Base-by-base conservation (phyloP, 2,888 invertebrate genomes). In the Teinopalpus imperialis region DNA sequence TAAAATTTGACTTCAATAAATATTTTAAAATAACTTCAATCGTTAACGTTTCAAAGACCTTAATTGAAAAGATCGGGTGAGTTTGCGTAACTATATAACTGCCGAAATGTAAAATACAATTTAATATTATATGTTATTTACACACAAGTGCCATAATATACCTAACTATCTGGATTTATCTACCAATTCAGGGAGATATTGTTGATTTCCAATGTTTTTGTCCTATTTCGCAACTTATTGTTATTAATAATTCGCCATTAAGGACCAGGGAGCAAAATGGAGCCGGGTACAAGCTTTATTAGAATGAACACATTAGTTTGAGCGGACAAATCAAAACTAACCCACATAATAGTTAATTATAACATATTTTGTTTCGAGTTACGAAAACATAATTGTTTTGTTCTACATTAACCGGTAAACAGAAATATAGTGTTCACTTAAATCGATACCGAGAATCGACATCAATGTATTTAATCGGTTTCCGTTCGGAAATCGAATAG, bases 71-170 rank as follows among this genome's bases (percentile, higher is more conserved):
- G 9, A 21, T 39, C 9, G 12, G 9, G 53, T 63, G 61, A 64
- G 53, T 69, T 66, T 68, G 61, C 56, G 43, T 52, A 55, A 52
- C 61, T 57, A 53, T 51, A 59, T 65, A 57, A 60, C 59, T 62
- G 62, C 59, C 66, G 57, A 67, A 66, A 67, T 74, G 71, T 74
- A 72, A 66, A 73, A 71, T 59, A 70, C 63, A 69, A 64, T 65
- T 72, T 59, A 56, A 50, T 39, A 55, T 73, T 70, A 73, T 71
- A 73, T 66, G 61, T 67, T 72, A 72, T 68, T 68, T 71, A 73
- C 72, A 69, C 69, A 73, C 74, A 81, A 75, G 85, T 86, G 85
- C 85, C 85, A 86, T 85, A 85, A 69, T 67, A 59, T 61, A 68
- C 59, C 60, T 63, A 62, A 72, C 77, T 69, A 54, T 60, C 64